phyloP scores from a whole-genome alignment of 2,888 invertebrate species.

The Steinernema carpocapsae region DNA sequence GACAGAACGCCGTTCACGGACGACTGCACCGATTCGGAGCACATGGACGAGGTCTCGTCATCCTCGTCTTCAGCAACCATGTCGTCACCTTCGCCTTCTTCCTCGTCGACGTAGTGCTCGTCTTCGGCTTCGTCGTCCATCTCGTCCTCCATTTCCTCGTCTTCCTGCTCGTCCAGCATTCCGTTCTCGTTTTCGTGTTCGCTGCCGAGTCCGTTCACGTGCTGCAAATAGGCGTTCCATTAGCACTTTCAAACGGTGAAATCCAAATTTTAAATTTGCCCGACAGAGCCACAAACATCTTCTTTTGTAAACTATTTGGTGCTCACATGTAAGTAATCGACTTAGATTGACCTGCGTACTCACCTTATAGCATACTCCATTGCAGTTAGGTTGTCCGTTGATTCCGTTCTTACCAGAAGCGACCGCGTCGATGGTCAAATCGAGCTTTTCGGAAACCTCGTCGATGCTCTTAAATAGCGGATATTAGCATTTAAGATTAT shows the following conservation, averaged over 20 bases:
- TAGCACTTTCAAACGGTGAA: too few relatives aligned
- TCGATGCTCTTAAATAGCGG: slow-evolving; percentile 2
- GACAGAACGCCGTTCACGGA: background rate
- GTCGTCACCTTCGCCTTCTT: slow-evolving; percentile 21
- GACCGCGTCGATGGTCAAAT: slow-evolving; percentile 19
- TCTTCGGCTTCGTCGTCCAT: slow-evolving; percentile 5
- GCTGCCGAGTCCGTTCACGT: background rate
- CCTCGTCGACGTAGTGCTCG: slow-evolving; percentile 10
- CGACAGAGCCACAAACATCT: too few relatives aligned
- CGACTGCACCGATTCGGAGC: slow-evolving; percentile 21
- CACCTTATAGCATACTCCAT: slow-evolving; percentile 16
- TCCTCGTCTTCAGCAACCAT: slow-evolving; percentile 21
- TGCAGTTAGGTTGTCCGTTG: slow-evolving; percentile 16
- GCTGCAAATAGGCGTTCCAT: background rate
- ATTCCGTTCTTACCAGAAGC: slow-evolving; percentile 12
- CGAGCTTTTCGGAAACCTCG: slow-evolving; percentile 2
- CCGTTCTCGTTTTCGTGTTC: slow-evolving; percentile 33
- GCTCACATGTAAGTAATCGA: too few relatives aligned
- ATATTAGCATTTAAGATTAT: background rate
- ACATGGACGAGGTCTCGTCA: slow-evolving; percentile 21
- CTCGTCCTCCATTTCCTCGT: slow-evolving; percentile 30
- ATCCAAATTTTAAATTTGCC: background rate
- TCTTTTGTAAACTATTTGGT: too few relatives aligned
- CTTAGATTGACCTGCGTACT: too few relatives aligned
- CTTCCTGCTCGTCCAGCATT: slow-evolving; percentile 11